Base-by-base conservation (phyloP, 2,797 vertebrate genomes). In the Danionella dracula region DNA sequence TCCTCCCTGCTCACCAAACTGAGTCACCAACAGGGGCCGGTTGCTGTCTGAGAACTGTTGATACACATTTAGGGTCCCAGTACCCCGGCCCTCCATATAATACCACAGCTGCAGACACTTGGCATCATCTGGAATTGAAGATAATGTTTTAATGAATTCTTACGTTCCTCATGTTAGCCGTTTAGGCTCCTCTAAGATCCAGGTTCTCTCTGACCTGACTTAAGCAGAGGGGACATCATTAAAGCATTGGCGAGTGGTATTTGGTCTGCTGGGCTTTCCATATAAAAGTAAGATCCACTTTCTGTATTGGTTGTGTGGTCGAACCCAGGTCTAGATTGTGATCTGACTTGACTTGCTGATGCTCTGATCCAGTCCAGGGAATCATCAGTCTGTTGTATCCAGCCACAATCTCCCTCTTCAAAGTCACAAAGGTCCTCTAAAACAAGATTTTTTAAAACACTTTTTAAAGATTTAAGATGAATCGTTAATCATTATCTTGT, bases 41-140 rank as follows among this genome's bases (percentile, higher is more conserved):
- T 62, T 66, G 27, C 76, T 83, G 0, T 74, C 73, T 41, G 75
- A 74, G 35, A 56, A 74, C 64, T 83, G 65, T 72, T 88, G 84
- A 77, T 89, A 90, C 63, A 90, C 72, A 9, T 89, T 90, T 40
- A 91, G 61, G 0, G 42, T 81, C 41, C 87, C 87, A 15, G 81
- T 63, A 21, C 73, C 83, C 66, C 42, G 46, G 13, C 87, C 88
- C 4, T 76, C 78, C 86, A 91, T 86, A 84, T 87, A 79, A 76
- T 85, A 90, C 89, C 88, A 90, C 49, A 91, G 68, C 73, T 90
- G 83, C 35, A 91, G 31, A 66, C 89, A 91, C 8, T 68, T 73
- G 13, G 72, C 77, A 70, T 75, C 76, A 12, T 29, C 88, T 90
- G 71, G 17, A 60, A 55, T 10, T 50, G 16, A 60, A 16, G 41